A percentile compares a stretch with the other conserved stretches of the same genome.
These are phyloP conservation scores for Sebastolobus alascanus DNA, from an alignment of 2,797 vertebrate species.

Conservation along the genomic window DNA sequence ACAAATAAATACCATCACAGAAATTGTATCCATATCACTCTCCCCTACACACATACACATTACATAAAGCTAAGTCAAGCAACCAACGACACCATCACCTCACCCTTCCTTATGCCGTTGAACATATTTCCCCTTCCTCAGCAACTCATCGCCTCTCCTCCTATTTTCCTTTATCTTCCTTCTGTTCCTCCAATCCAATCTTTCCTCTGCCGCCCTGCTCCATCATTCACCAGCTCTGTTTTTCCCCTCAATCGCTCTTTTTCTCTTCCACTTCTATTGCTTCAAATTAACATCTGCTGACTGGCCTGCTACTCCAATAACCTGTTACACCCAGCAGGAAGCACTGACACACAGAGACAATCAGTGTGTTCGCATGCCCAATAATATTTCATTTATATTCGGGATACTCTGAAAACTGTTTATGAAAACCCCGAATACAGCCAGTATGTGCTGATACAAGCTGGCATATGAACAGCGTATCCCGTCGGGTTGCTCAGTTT, in stretches of 20 bases:
- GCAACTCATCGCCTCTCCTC: constrained; percentile 60
- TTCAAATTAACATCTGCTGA: constrained; percentile 76
- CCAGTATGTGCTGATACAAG: constrained; percentile 45
- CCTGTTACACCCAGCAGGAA: constrained; percentile 58
- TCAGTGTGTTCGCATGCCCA: constrained; percentile 50
- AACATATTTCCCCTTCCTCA: constrained; percentile 50
- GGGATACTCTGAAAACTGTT: constrained; percentile 45
- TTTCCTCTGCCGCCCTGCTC: constrained; percentile 36
- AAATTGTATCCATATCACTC: neutral
- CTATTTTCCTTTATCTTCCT: constrained; percentile 63
- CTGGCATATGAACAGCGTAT: constrained; percentile 40
- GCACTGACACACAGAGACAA: constrained; percentile 53
- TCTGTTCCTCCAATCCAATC: constrained; percentile 59
- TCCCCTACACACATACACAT: neutral
- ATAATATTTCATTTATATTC: constrained; percentile 68
- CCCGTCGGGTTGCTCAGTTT: constrained; percentile 36
- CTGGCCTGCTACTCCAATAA: constrained; percentile 64
- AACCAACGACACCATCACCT: constrained; percentile 23
- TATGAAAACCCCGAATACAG: constrained; percentile 45
- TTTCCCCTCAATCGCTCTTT: constrained; percentile 22
- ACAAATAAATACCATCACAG: neutral
- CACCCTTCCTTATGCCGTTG: constrained; percentile 16
- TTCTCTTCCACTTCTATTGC: constrained; percentile 49
- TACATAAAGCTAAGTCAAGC: constrained; percentile 12
- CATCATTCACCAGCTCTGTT: constrained; percentile 53